Base-by-base conservation (phyloP, 2,113 vertebrate species). In the Anolis carolinensis region DNA sequence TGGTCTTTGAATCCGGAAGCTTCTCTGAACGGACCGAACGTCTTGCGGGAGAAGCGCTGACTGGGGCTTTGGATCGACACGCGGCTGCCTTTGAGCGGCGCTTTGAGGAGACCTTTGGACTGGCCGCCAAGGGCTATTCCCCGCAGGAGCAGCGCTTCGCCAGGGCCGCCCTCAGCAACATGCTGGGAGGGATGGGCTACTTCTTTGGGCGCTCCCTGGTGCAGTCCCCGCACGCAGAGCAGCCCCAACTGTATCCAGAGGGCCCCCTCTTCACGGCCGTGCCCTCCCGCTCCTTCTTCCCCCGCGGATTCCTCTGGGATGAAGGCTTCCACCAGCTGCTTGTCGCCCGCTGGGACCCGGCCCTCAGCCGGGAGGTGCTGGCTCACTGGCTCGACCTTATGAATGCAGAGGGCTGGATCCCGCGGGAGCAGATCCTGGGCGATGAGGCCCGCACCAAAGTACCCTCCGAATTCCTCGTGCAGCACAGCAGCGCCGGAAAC, bases 241-340 rank as follows among this genome's bases (percentile, higher is more conserved):
- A 85, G 67, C 97, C 96, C 0, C 91, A 97, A 34, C 89, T 95
- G 0, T 98, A 95, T 78, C 91, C 97, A 0, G 93, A 96, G 86
- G 85, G 96, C 1, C 55, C 95, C 2, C 96, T 99, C 67, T 98
- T 98, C 92, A 99, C 98, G 0, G 98, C 97, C 0, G 98, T 99
- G 20, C 98, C 98, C 0, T 99, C 98, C 0, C 97, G 98, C 39
- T 99, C 98, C 16, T 99, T 99, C 92, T 99, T 99, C 85, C 98
- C 98, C 0, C 95, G 98, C 0, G 98, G 98, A 18, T 99, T 99
- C 91, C 97, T 99, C 18, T 99, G 98, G 98, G 98, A 99, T 0
- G 98, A 99, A 82, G 98, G 98, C 32, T 99, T 99, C 90, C 98
- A 99, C 92, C 98, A 99, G 91, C 95, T 99, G 63, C 93, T 99